Evolutionary conservation across 1,140 invertebrate species (phyloP).

Genomic region (Neodiprion lecontei): DNA sequence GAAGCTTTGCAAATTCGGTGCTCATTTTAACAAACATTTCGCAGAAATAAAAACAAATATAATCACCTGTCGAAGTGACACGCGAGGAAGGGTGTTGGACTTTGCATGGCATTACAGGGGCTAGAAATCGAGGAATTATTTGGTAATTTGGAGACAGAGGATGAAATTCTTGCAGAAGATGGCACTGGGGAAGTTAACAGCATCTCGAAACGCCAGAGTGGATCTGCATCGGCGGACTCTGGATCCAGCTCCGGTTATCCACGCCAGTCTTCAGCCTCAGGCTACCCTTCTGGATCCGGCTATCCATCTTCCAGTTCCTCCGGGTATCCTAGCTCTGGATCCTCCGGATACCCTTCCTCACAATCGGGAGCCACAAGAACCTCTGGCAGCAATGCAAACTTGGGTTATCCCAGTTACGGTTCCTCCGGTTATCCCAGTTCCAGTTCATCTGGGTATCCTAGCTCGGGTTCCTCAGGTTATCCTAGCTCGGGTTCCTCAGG

Average conservation of each 20-base stretch:
- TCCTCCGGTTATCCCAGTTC: constrained; percentile 13
- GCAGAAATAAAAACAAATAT: background rate
- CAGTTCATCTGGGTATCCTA: constrained; percentile 24
- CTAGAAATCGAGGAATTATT: constrained; percentile 10
- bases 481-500: constrained; percentile 23
- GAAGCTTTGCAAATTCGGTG: background rate
- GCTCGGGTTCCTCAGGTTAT: constrained; percentile 11
- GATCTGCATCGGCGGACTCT: background rate
- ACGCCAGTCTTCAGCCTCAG: constrained; percentile 13
- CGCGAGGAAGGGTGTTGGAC: constrained; percentile 26
- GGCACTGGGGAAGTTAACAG: constrained; percentile 33
- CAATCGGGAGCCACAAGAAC: background rate
- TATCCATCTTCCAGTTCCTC: constrained; percentile 15
- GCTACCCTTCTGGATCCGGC: constrained; percentile 27
- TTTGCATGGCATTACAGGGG: constrained; percentile 32
- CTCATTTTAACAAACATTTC: background rate
- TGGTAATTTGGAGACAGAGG: constrained; percentile 36
- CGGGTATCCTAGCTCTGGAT: constrained; percentile 24
- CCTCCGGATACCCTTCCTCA: constrained; percentile 24
- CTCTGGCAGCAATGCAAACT: background rate
- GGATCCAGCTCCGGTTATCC: constrained; percentile 29
- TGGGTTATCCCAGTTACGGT: constrained; percentile 24
- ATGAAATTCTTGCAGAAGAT: constrained; percentile 53
- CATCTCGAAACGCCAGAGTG: background rate
- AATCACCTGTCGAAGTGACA: background rate